Percentiles rank a stretch among this genome's conserved stretches.
Evolutionary conservation across 1,140 invertebrate genomes (phyloP).

Genomic region (Zaprionus taronus): DNA sequence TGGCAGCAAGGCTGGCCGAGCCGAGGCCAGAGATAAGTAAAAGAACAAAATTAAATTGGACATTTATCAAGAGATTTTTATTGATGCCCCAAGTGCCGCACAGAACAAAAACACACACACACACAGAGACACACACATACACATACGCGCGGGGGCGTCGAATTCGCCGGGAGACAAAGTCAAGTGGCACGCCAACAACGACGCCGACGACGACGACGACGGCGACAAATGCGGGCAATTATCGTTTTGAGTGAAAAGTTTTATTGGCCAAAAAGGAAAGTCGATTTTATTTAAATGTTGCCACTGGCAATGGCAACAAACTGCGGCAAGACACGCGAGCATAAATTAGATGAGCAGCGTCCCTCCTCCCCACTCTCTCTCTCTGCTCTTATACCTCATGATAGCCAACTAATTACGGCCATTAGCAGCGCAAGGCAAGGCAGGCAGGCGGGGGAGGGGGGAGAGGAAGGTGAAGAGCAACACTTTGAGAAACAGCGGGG

Average conservation of each 20-base stretch:
- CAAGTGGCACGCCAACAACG: constrained; percentile 51
- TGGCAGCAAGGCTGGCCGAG: constrained; percentile 9
- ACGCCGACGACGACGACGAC: constrained; percentile 34
- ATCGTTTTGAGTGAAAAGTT: constrained; percentile 83
- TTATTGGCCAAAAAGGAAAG: constrained; percentile 65
- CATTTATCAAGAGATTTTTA: constrained; percentile 84
- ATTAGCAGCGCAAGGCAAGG: constrained; percentile 46
- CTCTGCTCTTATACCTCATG: neutral
- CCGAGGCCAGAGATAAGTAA: constrained; percentile 69
- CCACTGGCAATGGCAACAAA: constrained; percentile 55
- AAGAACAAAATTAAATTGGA: constrained; percentile 84
- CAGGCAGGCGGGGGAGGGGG: neutral
- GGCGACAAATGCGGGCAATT: constrained; percentile 75
- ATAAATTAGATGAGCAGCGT: constrained; percentile 61
- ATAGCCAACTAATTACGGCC: constrained; percentile 70
- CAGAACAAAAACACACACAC: constrained; percentile 34
- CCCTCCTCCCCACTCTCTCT: neutral
- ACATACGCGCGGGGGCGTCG: constrained; percentile 16
- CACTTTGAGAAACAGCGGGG: too few relatives aligned
- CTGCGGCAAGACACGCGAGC: constrained; percentile 64
- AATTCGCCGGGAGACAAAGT: constrained; percentile 39
- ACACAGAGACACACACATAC: constrained; percentile 13
- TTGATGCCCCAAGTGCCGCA: constrained; percentile 73
- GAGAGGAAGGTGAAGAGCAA: constrained; percentile 1
- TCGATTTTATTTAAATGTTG: constrained; percentile 77